Evolutionary conservation across 2,797 vertebrate genomes (phyloP), one percentile per base, ranked within the genome.

Genomic region (Gadopsis bispinosus): DNA sequence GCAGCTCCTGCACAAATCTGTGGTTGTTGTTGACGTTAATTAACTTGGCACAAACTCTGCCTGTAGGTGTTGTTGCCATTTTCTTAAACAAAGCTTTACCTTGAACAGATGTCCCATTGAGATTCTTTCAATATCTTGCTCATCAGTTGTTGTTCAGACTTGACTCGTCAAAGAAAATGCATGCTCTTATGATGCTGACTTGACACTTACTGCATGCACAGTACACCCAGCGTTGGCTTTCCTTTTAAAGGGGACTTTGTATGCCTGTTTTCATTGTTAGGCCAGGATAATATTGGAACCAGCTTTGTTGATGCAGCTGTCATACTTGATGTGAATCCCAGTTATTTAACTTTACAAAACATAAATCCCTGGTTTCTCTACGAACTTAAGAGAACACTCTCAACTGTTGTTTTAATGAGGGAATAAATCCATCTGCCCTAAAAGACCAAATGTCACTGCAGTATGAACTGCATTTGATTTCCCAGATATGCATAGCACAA

Each of bases 291-390:
- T 68, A 85, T 78, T 89, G 76, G 50, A 82, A 70, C 73, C 75
- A 31, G 73, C 84, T 78, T 75, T 90, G 86, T 89, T 87, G 88
- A 81, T 81, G 54, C 73, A 84, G 80, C 81, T 73, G 78, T 85
- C 35, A 69, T 80, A 75, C 64, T 79, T 83, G 79, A 85, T 87
- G 78, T 85, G 76, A 77, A 74, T 86, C 77, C 69, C 67, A 68
- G 56, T 79, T 84, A 92, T 91, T 87, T 86, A 33, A 83, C 77
- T 65, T 79, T 54, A 69, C 75, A 86, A 56, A 69, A 53, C 75
- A 80, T 79, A 77, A 88, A 92, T 86, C 78, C 53, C 50, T 43
- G 11, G 16, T 84, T 90, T 66, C 51, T 77, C 55, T 66, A 37
- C 79, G 75, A 91, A 88, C 81, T 80, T 81, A 20, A 69, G 50